Evolutionary conservation across 92 coral and sea anemone genomes (phyloP).

Genomic region (Desmophyllum pertusum): DNA sequence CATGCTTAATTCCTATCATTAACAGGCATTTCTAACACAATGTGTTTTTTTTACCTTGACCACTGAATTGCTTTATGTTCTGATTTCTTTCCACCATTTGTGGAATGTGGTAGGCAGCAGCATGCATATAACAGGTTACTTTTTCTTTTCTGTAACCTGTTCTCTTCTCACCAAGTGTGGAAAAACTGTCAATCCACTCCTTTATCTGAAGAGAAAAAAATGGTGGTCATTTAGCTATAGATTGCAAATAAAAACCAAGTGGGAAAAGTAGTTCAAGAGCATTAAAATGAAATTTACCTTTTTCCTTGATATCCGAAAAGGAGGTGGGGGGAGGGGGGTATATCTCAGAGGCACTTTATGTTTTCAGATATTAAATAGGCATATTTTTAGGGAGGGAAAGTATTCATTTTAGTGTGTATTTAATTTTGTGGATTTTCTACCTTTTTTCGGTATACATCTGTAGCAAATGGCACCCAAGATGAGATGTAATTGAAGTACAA

Average conservation of each 20-base stretch:
- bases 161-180: constrained; percentile 5
- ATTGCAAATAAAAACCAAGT: too few species aligned
- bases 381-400: too few species aligned
- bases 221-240: too few species aligned
- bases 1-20: too few species aligned
- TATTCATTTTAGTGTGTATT: too few species aligned
- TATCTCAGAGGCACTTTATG: too few species aligned
- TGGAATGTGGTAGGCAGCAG: constrained; percentile 27
- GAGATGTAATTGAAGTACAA: constrained; percentile 43
- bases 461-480: constrained; percentile 28
- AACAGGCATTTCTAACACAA: neutral
- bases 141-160: constrained; percentile 8
- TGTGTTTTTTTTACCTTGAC: constrained; percentile 17
- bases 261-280: too few species aligned
- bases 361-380: too few species aligned
- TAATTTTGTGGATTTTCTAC: neutral
- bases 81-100: constrained; percentile 7
- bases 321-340: too few species aligned
- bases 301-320: too few species aligned
- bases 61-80: constrained; percentile 20
- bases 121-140: constrained; percentile 37
- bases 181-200: neutral
- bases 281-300: neutral
- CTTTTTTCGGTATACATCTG: constrained; percentile 27
- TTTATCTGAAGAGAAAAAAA: neutral